phyloP scores from a whole-genome alignment of 2,888 invertebrate species.

The Enchytraeus crypticus region DNA sequence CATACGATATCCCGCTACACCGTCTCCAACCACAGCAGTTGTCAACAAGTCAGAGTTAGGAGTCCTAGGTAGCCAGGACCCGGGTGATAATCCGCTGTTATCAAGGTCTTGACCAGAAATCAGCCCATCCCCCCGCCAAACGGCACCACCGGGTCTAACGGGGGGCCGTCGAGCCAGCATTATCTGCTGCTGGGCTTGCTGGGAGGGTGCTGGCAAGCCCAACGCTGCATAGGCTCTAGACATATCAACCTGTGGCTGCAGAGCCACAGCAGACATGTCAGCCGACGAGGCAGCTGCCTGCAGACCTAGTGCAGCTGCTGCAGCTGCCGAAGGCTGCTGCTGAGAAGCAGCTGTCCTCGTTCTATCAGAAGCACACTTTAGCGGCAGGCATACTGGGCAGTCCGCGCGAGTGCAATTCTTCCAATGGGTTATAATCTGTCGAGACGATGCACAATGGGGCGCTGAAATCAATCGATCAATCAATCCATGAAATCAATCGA shows the following conservation, averaged over 20 bases:
- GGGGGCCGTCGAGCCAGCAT: neutral
- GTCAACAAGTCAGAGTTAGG: no score
- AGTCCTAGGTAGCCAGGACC: no score
- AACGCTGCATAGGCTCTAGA: slow-evolving; percentile 4
- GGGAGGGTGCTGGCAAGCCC: slow-evolving; percentile 1
- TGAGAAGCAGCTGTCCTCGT: neutral
- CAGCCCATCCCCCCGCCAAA: no score
- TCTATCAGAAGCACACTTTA: slow-evolving; percentile 69
- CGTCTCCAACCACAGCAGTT: no score
- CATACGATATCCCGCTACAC: no score
- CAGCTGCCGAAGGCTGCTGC: neutral
- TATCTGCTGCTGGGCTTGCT: slow-evolving; percentile 2
- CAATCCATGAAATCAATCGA: no score
- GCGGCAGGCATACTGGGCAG: slow-evolving; percentile 94
- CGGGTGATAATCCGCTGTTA: no score
- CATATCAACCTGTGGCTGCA: slow-evolving; percentile 3
- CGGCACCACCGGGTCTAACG: no score
- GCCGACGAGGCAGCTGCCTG: neutral
- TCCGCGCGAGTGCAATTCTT: slow-evolving; percentile 90
- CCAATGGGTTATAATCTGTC: slow-evolving; percentile 98
- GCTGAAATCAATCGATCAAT: no score
- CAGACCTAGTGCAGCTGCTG: neutral
- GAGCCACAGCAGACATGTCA: neutral
- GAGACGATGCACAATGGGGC: slow-evolving; percentile 93
- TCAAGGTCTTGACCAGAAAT: no score